Conservation (phyloP, 2,797 vertebrate species). For the Chlorospingus flavigularis region DNA sequence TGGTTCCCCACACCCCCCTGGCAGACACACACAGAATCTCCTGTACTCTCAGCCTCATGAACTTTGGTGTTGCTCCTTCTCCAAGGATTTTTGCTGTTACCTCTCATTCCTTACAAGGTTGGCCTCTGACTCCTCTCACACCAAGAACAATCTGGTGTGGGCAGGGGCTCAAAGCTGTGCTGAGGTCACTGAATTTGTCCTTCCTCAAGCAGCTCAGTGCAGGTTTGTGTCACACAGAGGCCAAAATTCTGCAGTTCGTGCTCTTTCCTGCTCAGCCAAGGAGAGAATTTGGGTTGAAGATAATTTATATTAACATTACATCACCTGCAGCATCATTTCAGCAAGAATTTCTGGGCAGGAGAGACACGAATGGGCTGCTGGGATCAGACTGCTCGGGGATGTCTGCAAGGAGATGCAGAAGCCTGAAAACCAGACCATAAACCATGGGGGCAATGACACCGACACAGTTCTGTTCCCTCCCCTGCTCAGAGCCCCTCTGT, state of each 20-base stretch:
- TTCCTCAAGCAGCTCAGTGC: background rate
- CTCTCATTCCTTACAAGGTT: background rate
- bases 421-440: background rate
- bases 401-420: background rate
- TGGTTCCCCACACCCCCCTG: background rate
- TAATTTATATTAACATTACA: background rate
- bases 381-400: background rate
- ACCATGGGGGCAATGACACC: background rate
- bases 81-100: background rate
- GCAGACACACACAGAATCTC: background rate
- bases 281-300: background rate
- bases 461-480: background rate
- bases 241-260: fast-evolving
- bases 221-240: background rate
- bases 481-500: background rate
- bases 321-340: background rate
- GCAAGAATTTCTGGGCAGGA: background rate
- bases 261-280: background rate
- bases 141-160: background rate
- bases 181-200: background rate
- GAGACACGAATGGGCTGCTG: background rate
- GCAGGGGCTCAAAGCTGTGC: background rate
- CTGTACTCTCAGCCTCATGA: background rate
- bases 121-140: background rate
- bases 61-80: background rate